Percentiles rank a stretch among this genome's conserved stretches.
Evolutionary conservation across 2,888 invertebrate species (phyloP).

Genomic region (Microchrysa polita): DNA sequence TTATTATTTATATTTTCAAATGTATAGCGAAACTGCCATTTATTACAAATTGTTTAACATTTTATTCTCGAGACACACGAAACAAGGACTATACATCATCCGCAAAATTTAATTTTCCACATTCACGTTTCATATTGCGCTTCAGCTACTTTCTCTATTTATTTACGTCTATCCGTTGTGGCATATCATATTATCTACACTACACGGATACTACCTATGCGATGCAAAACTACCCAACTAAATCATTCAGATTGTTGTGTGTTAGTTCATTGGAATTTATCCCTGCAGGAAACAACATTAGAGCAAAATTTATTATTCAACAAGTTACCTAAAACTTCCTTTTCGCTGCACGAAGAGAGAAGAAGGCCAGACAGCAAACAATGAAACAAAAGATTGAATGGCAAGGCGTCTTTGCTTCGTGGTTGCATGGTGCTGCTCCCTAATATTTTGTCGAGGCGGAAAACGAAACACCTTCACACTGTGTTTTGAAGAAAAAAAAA

Average conservation of each 20-base stretch:
- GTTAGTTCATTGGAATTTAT: constrained; percentile 42
- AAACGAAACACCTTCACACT: no score
- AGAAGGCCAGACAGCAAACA: neutral
- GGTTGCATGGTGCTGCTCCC: no score
- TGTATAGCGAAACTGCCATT: no score
- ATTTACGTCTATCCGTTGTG: neutral
- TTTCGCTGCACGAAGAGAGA: neutral
- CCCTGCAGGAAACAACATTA: constrained; percentile 40
- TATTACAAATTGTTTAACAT: no score
- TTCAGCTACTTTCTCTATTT: neutral
- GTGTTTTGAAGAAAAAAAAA: no score
- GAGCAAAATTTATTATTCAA: constrained; percentile 40
- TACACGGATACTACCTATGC: neutral
- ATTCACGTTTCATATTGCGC: neutral
- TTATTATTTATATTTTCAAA: no score
- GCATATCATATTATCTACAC: constrained; percentile 20
- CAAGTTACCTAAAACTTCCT: constrained; percentile 33
- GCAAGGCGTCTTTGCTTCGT: neutral
- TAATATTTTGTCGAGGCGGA: no score
- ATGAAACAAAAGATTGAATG: neutral
- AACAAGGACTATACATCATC: neutral
- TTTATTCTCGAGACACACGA: no score
- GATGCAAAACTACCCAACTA: constrained; percentile 32
- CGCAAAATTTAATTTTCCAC: constrained; percentile 28
- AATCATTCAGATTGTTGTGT: constrained; percentile 35